Conservation (phyloP, 2,888 invertebrate genomes). For the Vandiemenella viatica region DNA sequence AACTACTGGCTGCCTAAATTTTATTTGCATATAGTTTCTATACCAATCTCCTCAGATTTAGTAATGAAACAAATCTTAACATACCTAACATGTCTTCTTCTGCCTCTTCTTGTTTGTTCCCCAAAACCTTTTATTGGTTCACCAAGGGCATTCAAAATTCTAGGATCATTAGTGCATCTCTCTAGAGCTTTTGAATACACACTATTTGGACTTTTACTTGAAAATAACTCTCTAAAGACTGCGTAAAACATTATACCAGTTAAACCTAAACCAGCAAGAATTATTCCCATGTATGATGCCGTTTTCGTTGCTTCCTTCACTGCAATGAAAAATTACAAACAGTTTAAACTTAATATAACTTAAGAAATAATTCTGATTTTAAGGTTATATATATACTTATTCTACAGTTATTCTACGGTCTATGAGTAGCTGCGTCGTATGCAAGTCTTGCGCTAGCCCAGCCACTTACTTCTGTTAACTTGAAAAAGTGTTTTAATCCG, state of each 20-base stretch:
- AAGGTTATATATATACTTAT: not conserved
- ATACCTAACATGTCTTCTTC: slow-evolving; percentile 64
- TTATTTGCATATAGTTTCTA: too few relatives aligned
- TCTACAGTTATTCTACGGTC: too few relatives aligned
- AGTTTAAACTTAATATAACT: not conserved
- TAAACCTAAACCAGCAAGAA: slow-evolving; percentile 63
- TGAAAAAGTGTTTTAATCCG: too few relatives aligned
- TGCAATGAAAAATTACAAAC: slow-evolving; percentile 27
- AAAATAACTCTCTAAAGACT: slow-evolving; percentile 74
- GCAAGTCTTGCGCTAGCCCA: too few relatives aligned
- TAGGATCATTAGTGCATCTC: slow-evolving; percentile 55
- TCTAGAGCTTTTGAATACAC: slow-evolving; percentile 67
- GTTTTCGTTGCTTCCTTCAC: slow-evolving; percentile 86
- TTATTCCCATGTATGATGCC: slow-evolving; percentile 67
- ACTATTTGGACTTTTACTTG: slow-evolving; percentile 71
- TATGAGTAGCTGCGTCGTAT: too few relatives aligned
- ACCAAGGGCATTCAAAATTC: slow-evolving; percentile 72
- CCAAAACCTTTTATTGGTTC: slow-evolving; percentile 79
- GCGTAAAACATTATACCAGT: slow-evolving; percentile 71
- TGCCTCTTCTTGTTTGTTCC: slow-evolving; percentile 67
- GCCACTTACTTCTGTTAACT: too few relatives aligned
- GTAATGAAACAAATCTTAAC: too few relatives aligned
- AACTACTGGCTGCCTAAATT: too few relatives aligned
- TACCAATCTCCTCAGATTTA: too few relatives aligned
- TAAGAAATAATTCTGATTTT: not conserved